Evolutionary conservation across 2,113 vertebrate genomes (phyloP), one percentile per base, ranked within the genome.

Genomic region (Cinclus cinclus): DNA sequence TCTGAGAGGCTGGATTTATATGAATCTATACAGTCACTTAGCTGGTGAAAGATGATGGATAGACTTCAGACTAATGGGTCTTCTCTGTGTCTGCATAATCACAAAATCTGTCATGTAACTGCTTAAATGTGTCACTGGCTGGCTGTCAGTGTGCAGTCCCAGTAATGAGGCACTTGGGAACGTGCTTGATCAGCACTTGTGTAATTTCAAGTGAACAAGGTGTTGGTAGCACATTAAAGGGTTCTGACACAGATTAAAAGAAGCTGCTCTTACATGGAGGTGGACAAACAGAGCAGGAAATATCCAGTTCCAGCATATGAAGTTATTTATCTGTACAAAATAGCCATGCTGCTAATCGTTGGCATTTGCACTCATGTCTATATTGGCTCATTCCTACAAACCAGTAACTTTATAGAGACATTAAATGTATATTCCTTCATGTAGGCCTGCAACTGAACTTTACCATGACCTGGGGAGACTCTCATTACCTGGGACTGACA

Each of bases 401-500:
- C 3, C 4, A 37, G 5, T 24, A 17, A 1, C 28, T 63, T 16
- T n/a, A 28, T 7, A 56, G 50, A 68, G 41, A 22, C 44, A 39
- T 81, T 46, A 19, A 31, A 41, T 52, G 1, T 33, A 1, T 81
- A 3, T 92, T 94, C 41, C 84, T 86, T 83, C 23, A 10, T 88
- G 18, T 9, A 99, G 99, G 98, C 90, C 98, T 99, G 77, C 98
- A 98, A 28, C 94, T 99, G 89, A 98, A 98, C 84, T 98, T 99
- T 84, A 97, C 98, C 7, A 90, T 98, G 74, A 99, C 99, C 3
- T 99, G 99, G 99, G 99, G 99, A 7, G 99, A 99, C 91, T 95
- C 93, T 42, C 98, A 99, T 90, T 99, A 99, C 96, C 95, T 99
- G 83, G 99, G 99, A 13, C 97, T 99, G 96, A 99, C 99, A 1